Evolutionary conservation across 2,113 vertebrate genomes (phyloP), one percentile per base, ranked within the genome.

Genomic region (Nettapus auritus): DNA sequence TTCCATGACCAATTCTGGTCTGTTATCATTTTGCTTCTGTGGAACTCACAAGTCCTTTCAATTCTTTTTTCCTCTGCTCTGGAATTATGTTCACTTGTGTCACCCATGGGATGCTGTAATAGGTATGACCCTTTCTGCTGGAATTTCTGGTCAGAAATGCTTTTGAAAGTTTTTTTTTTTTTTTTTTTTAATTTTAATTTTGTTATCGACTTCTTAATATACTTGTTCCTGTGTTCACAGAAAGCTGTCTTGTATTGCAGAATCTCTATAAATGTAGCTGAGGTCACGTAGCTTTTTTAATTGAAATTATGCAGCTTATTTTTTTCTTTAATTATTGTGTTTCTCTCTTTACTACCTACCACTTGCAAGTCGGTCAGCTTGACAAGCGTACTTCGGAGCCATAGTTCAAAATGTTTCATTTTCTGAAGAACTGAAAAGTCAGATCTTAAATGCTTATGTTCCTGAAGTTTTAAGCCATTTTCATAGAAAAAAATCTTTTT

Each of bases 311-410:
- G 28, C 5, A 19, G 17, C 4, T 25, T 64, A 20, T 53, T 57
- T 17, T 36, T 33, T 22, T 2, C 1, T 3, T n/a, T 75, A 77
- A 38, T 48, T 63, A 4, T 2, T 48, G 1, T 40, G 3, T 62
- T 86, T 55, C 7, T 86, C 8, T 57, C 31, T 68, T 18, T 60
- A 36, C 52, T 40, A 19, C 20, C 5, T 75, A 28, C 26, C 8
- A 44, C 22, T 77, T 92, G 15, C 26, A 64, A 66, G 29, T 31
- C 83, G 22, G 9, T 84, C 46, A 55, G 12, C 28, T 89, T 80
- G 55, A 55, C 8, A 4, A 66, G 9, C 9, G 81, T 86, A 11
- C 48, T 90, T 84, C 92, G 56, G 59, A 88, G 71, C 17, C 36
- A 25, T 29, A 38, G 17, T 25, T 22, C 60, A 78, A 48, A 20